Conservation (phyloP, 2,888 invertebrate genomes). For the Hemithea aestivaria region DNA sequence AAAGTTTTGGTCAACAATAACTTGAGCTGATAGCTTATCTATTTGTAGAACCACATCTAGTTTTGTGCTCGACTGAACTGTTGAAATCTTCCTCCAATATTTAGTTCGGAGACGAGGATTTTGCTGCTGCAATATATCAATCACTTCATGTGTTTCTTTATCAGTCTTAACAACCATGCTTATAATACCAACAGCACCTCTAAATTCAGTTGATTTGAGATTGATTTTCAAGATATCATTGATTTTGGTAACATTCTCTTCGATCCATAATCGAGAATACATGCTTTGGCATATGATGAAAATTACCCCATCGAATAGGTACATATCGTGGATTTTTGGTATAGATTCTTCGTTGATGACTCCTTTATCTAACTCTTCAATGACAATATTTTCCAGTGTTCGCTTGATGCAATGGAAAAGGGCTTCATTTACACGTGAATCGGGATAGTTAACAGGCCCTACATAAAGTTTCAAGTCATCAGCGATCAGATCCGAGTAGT, state of each 20-base stretch:
- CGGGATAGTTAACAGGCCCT: conserved; percentile 61
- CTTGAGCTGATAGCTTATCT: conserved; percentile 64
- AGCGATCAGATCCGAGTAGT: conserved; percentile 59
- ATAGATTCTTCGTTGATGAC: conserved; percentile 33
- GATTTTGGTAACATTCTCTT: conserved; percentile 37
- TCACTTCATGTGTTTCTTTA: conserved; percentile 51
- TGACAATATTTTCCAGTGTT: conserved; percentile 49
- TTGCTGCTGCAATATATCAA: conserved; percentile 49
- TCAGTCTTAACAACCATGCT: conserved; percentile 55
- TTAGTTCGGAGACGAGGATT: conserved; percentile 63
- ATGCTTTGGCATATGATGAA: conserved; percentile 61
- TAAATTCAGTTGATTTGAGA: conserved; percentile 61
- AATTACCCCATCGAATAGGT: conserved; percentile 66
- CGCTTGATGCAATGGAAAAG: conserved; percentile 53
- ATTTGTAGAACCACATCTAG: conserved; percentile 62
- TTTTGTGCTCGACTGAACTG: conserved; percentile 44
- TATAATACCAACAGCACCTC: conserved; percentile 68
- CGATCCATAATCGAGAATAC: conserved; percentile 51
- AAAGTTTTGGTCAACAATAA: conserved; percentile 51
- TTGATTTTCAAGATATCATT: conserved; percentile 42
- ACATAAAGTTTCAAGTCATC: conserved; percentile 66
- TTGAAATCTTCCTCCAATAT: conserved; percentile 64
- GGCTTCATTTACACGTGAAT: conserved; percentile 54
- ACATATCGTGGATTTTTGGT: conserved; percentile 63
- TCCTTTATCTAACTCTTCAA: conserved; percentile 36